A percentile compares a stretch with the other conserved stretches of the same genome.
These are phyloP conservation scores for Barypeithes pellucidus DNA, from an alignment of 2,888 invertebrate species.

Conservation along the genomic window DNA sequence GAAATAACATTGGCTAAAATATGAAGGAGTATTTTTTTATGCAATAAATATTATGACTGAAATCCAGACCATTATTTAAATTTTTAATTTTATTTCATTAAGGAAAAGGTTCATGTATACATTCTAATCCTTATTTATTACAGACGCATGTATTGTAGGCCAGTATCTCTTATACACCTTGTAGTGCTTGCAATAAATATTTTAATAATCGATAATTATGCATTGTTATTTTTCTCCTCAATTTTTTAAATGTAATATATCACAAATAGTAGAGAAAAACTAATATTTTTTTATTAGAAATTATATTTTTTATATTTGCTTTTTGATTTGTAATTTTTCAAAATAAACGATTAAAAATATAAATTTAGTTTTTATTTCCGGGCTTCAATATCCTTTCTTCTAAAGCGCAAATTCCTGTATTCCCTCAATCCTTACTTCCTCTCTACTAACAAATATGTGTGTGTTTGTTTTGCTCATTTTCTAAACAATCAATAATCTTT, in stretches of 20 bases:
- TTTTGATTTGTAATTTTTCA: slow-evolving; percentile 31
- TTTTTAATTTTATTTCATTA: background rate
- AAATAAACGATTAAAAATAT: slow-evolving; percentile 28
- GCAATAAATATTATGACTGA: slow-evolving; percentile 1
- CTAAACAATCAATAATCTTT: slow-evolving; percentile 38
- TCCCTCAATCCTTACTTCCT: slow-evolving; percentile 43
- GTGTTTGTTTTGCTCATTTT: slow-evolving; percentile 51
- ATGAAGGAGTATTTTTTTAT: too few relatives aligned
- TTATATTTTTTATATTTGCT: slow-evolving; percentile 38
- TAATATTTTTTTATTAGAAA: background rate
- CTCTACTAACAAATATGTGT: slow-evolving; percentile 58
- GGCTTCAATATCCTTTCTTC: too few relatives aligned
- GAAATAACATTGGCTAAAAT: background rate
- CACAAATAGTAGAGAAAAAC: background rate
- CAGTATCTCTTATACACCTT: background rate
- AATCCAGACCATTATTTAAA: background rate
- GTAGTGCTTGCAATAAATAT: background rate
- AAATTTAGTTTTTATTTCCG: slow-evolving; percentile 33
- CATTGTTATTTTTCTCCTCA: background rate
- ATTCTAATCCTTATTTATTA: slow-evolving; percentile 5
- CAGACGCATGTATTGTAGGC: background rate
- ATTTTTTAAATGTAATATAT: background rate
- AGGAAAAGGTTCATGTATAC: slow-evolving; percentile 21
- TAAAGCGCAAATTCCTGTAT: background rate
- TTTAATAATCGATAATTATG: background rate